Evolutionary conservation across 2,113 vertebrate species (phyloP), one percentile per base, ranked within the genome.

Genomic region (Leptodactylus fuscus): DNA sequence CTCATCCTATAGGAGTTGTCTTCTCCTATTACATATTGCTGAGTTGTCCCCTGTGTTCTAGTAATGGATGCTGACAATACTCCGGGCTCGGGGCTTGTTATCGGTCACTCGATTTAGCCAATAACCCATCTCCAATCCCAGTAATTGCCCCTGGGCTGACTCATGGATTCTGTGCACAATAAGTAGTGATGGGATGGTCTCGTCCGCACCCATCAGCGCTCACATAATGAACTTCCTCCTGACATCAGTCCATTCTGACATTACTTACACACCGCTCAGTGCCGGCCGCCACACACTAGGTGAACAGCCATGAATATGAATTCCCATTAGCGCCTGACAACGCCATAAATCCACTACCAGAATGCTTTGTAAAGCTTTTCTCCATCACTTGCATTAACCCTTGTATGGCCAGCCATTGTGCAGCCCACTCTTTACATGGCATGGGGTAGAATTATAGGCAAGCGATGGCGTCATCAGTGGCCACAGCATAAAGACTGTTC

Each of bases 151-250:
- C 46, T 6, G 4, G 6, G 73, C 46, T 76, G 73, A 76, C 29
- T 76, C 73, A 20, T 20, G 6, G 22, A 4, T 51, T 18, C 16
- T 51, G 24, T 1, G 11, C 20, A 29, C 15, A 10, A 51, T 32
- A 18, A 16, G 46, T 20, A 32, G 44, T 32, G 44, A 9, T 51
- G 32, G 49, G 46, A 75, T 29, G 38, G 27, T 11, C 20, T 70
- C n/a, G 22, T 36, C 24, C 9, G 16, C 24, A 36, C 20, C 76
- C 29, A 20, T 48, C 27, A 20, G 48, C 7, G 74, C 29, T 78
- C 48, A 58, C 49, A 41, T 79, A 79, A 79, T 79, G 48, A 58
- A 58, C 76, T 38, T 41, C 18, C 51, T 24, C 51, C 51, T 22
- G 49, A 77, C 16, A 53, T n/a, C 49, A 34, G 32, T 53, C 75